Conservation (phyloP, 2,113 vertebrate species). For the Nesogale talazaci region DNA sequence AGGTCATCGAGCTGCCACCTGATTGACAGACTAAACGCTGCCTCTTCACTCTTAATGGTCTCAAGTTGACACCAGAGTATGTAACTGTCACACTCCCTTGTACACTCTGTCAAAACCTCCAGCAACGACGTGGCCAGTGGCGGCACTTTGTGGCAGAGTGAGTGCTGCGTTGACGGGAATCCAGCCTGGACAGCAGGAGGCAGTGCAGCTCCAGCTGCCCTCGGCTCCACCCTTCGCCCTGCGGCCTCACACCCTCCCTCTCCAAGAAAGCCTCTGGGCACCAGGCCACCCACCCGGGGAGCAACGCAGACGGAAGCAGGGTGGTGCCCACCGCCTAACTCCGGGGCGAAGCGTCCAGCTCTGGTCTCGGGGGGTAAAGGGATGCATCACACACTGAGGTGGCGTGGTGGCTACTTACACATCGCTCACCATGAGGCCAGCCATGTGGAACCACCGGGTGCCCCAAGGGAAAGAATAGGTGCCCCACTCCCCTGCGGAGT, state of each 20-base stretch:
- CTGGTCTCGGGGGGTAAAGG: not conserved
- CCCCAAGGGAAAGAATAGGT: too few species aligned
- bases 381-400: too few species aligned
- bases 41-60: too few species aligned
- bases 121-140: not conserved
- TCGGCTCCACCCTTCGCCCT: not conserved
- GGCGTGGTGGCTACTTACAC: too few species aligned
- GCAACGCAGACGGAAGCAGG: not conserved
- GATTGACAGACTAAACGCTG: too few species aligned
- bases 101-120: constrained; percentile 46
- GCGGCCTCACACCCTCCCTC: not conserved
- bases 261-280: not conserved
- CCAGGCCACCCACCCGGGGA: not conserved
- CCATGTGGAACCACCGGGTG: too few species aligned
- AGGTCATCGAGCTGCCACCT: too few species aligned
- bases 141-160: not conserved
- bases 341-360: not conserved
- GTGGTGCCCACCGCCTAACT: not conserved
- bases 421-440: too few species aligned
- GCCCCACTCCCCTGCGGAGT: too few species aligned
- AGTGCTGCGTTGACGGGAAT: not conserved
- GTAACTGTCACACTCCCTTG: not conserved
- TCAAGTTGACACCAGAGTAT: too few species aligned
- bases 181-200: not conserved
- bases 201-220: not conserved